Conservation (phyloP, 2,113 vertebrate species). For the Podarcis cretensis region DNA sequence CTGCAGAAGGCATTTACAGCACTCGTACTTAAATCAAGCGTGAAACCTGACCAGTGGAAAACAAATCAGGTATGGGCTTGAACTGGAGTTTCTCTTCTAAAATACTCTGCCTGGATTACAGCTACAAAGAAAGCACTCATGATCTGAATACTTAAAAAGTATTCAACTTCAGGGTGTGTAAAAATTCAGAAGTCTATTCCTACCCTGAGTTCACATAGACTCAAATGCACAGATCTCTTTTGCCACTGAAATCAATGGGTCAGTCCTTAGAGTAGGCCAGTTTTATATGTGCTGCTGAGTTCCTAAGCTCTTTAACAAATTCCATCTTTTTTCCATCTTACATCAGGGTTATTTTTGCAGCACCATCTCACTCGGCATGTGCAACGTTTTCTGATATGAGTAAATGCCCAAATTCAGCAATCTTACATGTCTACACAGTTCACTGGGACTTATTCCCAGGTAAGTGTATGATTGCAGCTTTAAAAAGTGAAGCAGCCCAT, state of each 20-base stretch:
- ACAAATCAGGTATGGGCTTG: not conserved
- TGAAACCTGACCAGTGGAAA: not conserved
- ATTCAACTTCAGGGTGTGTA: not conserved
- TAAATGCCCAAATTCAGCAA: not conserved
- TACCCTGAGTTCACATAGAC: not conserved
- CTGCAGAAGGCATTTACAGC: not conserved
- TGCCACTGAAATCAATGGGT: not conserved
- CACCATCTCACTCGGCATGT: not conserved
- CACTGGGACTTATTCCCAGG: too few species aligned
- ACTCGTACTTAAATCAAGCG: slow-evolving; percentile 7
- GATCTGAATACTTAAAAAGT: not conserved
- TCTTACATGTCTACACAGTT: too few species aligned
- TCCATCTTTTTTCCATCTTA: not conserved
- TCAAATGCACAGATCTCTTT: not conserved
- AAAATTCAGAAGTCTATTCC: not conserved
- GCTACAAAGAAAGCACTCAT: not conserved
- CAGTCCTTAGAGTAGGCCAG: not conserved
- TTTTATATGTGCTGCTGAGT: not conserved
- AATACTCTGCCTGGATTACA: not conserved
- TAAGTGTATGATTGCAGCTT: not conserved
- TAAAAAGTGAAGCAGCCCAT: not conserved
- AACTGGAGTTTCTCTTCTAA: not conserved
- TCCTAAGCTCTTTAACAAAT: not conserved
- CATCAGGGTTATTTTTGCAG: not conserved
- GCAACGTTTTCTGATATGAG: not conserved